A percentile compares a stretch with the other conserved stretches of the same genome.
phyloP scores from a whole-genome alignment of 2,113 vertebrate species.

The Etia nguti region DNA sequence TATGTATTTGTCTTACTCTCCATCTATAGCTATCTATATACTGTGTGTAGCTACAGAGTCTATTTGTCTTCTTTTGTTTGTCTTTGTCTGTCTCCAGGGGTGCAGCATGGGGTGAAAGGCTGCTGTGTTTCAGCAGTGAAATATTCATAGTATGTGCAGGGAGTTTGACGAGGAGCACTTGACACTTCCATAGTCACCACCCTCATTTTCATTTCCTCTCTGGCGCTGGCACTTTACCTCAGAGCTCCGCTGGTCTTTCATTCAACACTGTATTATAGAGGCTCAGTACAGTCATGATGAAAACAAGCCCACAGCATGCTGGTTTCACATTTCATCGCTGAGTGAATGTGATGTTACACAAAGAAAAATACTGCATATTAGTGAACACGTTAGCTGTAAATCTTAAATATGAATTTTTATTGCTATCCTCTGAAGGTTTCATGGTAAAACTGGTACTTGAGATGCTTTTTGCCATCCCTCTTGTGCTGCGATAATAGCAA shows the following conservation, averaged over 20 bases:
- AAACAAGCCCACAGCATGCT: background rate
- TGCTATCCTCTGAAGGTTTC: background rate
- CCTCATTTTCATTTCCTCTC: constrained; percentile 40
- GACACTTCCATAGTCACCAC: constrained; percentile 30
- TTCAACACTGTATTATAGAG: background rate
- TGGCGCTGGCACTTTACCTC: background rate
- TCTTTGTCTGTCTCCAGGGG: constrained; percentile 7
- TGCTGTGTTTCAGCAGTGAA: constrained; percentile 40
- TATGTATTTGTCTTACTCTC: background rate
- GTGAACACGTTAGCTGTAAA: background rate
- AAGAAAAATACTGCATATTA: background rate
- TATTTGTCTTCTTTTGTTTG: constrained; percentile 8
- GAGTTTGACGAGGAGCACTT: constrained; percentile 43
- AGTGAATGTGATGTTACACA: background rate
- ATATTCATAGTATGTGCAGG: constrained; percentile 45
- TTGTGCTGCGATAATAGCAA: background rate
- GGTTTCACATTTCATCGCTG: background rate
- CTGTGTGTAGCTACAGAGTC: background rate
- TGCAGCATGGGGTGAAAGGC: background rate
- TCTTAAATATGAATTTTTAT: constrained; percentile 7
- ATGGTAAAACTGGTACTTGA: background rate
- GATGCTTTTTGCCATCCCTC: background rate
- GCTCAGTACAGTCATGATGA: constrained; percentile 12
- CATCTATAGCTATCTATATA: background rate
- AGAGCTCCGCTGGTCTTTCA: background rate